These are phyloP conservation scores for Trichosurus vulpecula DNA, from an alignment of 2,797 vertebrate species.

Conservation along the genomic window DNA sequence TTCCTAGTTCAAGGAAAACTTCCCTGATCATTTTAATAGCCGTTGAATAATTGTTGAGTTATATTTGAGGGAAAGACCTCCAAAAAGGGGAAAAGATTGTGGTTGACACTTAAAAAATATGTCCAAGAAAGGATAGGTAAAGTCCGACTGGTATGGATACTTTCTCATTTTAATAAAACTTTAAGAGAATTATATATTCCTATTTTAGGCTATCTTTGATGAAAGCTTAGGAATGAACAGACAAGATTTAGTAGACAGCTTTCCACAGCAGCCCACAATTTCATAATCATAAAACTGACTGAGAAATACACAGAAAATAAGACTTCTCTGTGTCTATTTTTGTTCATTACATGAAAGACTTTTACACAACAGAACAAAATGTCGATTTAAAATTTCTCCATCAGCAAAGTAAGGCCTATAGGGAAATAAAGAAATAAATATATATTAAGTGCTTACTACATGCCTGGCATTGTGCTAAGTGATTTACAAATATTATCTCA, in stretches of 20 bases:
- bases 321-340: background rate
- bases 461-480: background rate
- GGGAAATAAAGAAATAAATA: background rate
- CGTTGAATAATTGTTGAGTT: background rate
- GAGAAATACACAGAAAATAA: background rate
- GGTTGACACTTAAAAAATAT: background rate
- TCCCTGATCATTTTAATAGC: background rate
- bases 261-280: background rate
- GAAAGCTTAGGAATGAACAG: background rate
- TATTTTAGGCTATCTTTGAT: background rate
- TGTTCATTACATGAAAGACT: background rate
- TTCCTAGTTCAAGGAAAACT: background rate
- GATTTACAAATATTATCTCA: background rate
- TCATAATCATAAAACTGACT: background rate
- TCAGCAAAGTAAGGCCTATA: background rate
- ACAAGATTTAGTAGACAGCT: background rate
- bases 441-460: background rate
- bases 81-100: background rate
- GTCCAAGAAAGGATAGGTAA: background rate
- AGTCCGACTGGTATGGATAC: background rate
- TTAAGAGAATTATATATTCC: background rate
- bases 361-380: background rate
- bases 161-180: background rate
- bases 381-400: background rate
- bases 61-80: background rate